Evolutionary conservation across 2,113 vertebrate genomes (phyloP).

Genomic region (Coregonus clupeaformis): DNA sequence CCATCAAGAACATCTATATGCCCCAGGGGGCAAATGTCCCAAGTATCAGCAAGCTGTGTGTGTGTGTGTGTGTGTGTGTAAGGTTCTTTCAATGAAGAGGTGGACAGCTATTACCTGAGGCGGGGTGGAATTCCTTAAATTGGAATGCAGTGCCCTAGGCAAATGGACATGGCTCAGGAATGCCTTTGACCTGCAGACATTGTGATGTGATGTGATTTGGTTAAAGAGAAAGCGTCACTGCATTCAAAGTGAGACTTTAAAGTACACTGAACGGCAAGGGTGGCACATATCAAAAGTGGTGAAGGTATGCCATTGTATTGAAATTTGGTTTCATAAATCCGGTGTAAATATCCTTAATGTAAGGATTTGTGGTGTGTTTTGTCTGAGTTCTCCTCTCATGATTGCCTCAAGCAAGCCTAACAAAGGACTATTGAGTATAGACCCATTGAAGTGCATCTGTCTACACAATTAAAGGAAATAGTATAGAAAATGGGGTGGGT

Average conservation of each 20-base stretch:
- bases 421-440: not conserved
- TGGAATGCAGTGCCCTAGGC: not conserved
- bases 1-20: too few relatives aligned
- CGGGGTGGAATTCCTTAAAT: too few relatives aligned
- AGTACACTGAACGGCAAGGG: too few relatives aligned
- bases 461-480: not conserved
- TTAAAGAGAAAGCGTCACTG: not conserved
- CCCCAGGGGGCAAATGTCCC: too few relatives aligned
- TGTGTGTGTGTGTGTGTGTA: too few relatives aligned
- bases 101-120: too few relatives aligned
- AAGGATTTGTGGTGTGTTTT: not conserved
- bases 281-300: too few relatives aligned
- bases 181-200: not conserved
- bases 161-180: not conserved
- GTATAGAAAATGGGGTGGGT: not conserved
- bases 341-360: not conserved
- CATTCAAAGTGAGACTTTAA: not conserved
- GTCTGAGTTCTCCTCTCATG: not conserved
- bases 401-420: not conserved
- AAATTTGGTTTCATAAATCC: too few relatives aligned
- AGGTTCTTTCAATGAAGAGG: too few relatives aligned
- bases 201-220: not conserved
- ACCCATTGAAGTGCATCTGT: not conserved
- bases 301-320: too few relatives aligned
- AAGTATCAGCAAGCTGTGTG: too few relatives aligned